Evolutionary conservation across 1,140 invertebrate genomes (phyloP), one percentile per base, ranked within the genome.

Genomic region (Samia ricini): DNA sequence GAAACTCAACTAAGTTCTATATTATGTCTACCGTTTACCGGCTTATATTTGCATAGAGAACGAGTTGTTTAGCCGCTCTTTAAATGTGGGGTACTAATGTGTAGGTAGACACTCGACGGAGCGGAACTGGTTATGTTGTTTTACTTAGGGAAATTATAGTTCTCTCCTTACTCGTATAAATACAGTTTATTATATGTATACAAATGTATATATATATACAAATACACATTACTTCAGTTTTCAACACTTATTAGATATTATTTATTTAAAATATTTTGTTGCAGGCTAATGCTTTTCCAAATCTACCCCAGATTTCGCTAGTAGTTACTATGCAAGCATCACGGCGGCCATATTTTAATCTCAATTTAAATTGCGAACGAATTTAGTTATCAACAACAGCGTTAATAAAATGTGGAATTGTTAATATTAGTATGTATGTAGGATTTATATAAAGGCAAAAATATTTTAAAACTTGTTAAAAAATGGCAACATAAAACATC

Each of bases 11-110:
- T 69, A 68, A 68, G 48, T 69, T 69, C 61, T 42, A 42, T 42
- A n/a, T n/a, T n/a, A 42, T 42, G 33, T 42, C 10, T 42, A 42
- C 33, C 33, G 33, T 42, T 42, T 42, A 42, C 33, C 33, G 33
- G 33, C 33, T 5, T 74, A 73, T 74, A 77, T 77, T 81, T 76
- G 76, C 79, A 79, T 77, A 79, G 69, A 70, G 71, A 72, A 66
- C 72, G 65, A 69, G 68, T 68, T 66, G 60, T 72, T 72, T 75
- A 73, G 68, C 68, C 76, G 63, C 63, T 72, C 70, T 72, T 69
- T 75, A 70, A 73, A 74, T 74, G 67, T 65, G 71, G 72, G 67
- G 66, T 68, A 69, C 66, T 72, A 70, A 69, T 70, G 63, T 63
- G 71, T 72, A 72, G 63, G 66, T 68, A 68, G 64, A 69, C 66